Evolutionary conservation across 2,113 vertebrate genomes (phyloP), one percentile per base, ranked within the genome.

Genomic region (Tragelaphus scriptus): DNA sequence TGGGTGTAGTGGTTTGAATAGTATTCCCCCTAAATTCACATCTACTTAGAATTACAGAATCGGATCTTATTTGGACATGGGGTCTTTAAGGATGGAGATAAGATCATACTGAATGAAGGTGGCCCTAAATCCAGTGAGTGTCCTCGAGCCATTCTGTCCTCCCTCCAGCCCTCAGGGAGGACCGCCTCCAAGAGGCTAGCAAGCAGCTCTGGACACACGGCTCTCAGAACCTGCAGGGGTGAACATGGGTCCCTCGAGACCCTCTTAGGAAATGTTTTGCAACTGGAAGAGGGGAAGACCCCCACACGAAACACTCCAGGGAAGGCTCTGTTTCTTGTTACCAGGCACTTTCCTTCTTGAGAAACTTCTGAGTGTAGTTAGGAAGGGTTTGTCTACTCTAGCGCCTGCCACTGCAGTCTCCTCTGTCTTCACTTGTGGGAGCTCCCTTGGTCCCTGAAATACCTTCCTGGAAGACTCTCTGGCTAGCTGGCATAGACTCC

Each of bases 181-280:
- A 40, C 47, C 0, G 3, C 19, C 11, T 51, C 55, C 82, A 51
- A 1, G 5, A 30, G 55, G 61, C 55, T 25, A 53, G 44, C n/a
- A 7, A 40, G 68, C 6, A 14, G 84, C 19, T 36, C 1, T 36
- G 56, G 26, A 30, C 13, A 17, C 0, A 1, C 0, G 0, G 30
- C 15, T n/a, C 30, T 40, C 11, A 8, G 16, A 53, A 51, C 55
- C 44, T 1, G 68, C 23, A 4, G 32, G 44, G 2, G 30, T 23
- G 8, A 56, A 30, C 16, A 6, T 3, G 1, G 8, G 82, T 26
- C 53, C 21, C 13, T 25, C 15, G 5, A 63, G 77, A 28, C 26
- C 15, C 32, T 36, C 77, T 36, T 65, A 14, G 58, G 47, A 30
- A n/a, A 40, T 26, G 23, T 16, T 71, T 21, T 7, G 15, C 65